A percentile compares a stretch with the other conserved stretches of the same genome.
phyloP scores from a whole-genome alignment of 2,113 vertebrate genomes.

The Plotosus lineatus region DNA sequence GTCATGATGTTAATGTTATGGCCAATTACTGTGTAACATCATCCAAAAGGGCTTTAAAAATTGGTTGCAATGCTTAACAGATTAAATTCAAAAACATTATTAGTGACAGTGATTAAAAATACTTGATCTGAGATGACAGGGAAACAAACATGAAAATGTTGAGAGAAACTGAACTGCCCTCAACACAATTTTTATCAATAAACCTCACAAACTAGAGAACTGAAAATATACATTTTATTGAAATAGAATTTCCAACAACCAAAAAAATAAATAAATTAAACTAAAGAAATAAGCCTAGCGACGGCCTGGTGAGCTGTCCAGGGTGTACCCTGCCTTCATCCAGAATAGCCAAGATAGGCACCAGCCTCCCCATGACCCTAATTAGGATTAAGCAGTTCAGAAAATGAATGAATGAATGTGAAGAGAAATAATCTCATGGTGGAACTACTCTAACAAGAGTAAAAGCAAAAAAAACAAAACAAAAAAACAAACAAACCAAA shows the following conservation, averaged over 20 bases:
- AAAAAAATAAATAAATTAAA: too few relatives aligned
- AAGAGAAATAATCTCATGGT: background rate
- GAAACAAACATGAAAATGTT: background rate
- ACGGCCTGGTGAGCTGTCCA: too few relatives aligned
- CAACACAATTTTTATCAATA: background rate
- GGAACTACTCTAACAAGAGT: background rate
- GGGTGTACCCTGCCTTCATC: too few relatives aligned
- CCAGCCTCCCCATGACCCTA: too few relatives aligned
- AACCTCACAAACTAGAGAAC: background rate
- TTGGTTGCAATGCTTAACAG: background rate
- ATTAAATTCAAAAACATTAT: background rate
- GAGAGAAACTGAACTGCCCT: background rate
- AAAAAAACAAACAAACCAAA: background rate
- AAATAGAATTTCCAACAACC: background rate
- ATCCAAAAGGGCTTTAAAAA: background rate
- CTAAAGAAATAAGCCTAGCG: too few relatives aligned
- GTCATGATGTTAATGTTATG: too few relatives aligned
- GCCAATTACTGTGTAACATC: too few relatives aligned
- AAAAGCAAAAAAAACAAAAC: background rate
- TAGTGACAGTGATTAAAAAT: background rate
- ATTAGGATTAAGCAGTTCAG: too few relatives aligned
- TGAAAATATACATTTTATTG: background rate
- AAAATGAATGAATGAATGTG: too few relatives aligned
- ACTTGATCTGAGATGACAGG: background rate
- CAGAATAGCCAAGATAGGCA: too few relatives aligned